A percentile compares a stretch with the other conserved stretches of the same genome.
phyloP scores from a whole-genome alignment of 2,888 invertebrate genomes.

The Polietes domitor region DNA sequence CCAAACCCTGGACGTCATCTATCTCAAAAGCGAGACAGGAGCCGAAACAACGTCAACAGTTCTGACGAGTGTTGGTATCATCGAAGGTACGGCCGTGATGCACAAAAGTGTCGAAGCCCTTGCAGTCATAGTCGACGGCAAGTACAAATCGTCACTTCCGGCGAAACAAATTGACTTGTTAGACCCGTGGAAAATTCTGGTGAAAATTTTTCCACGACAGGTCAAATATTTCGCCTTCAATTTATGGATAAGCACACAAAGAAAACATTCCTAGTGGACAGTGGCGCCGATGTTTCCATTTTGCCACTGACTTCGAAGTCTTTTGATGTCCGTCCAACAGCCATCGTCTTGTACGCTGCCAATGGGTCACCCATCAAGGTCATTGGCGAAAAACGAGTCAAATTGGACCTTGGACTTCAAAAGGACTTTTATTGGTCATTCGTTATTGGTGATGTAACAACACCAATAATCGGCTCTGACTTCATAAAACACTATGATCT shows the following conservation, averaged over 20 bases:
- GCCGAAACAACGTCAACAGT: neutral
- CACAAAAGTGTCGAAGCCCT: slow-evolving; percentile 20
- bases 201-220: slow-evolving; percentile 16
- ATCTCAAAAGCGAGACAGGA: neutral
- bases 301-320: slow-evolving; percentile 3
- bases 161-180: slow-evolving; percentile 2
- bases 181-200: slow-evolving; percentile 13
- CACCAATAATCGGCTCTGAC: slow-evolving; percentile 24
- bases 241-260: slow-evolving; percentile 7
- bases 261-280: slow-evolving; percentile 20
- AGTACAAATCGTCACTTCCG: neutral
- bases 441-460: slow-evolving; percentile 44
- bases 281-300: slow-evolving; percentile 17
- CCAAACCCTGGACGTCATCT: neutral
- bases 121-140: slow-evolving; percentile 11
- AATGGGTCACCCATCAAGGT: slow-evolving; percentile 53
- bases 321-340: neutral
- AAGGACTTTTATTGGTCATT: slow-evolving; percentile 20
- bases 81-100: slow-evolving; percentile 16
- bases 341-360: slow-evolving; percentile 32
- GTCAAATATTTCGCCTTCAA: slow-evolving; percentile 33
- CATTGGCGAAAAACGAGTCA: slow-evolving; percentile 44
- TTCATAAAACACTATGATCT: slow-evolving; percentile 23
- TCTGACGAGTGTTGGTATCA: slow-evolving; percentile 25
- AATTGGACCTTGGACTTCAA: slow-evolving; percentile 49